phyloP scores from a whole-genome alignment of 1,140 invertebrate genomes.

The Aphaenogaster rudis region DNA sequence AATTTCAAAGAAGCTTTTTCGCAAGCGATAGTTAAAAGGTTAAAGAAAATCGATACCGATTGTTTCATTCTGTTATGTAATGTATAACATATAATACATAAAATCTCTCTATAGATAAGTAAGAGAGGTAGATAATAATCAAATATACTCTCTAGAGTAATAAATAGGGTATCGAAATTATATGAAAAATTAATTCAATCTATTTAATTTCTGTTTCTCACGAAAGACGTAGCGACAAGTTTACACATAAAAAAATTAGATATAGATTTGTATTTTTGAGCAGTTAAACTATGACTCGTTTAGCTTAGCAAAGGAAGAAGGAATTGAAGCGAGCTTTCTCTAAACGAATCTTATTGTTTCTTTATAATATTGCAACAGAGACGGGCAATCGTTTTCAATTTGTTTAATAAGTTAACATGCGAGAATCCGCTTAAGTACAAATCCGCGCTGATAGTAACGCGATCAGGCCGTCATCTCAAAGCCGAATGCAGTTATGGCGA shows the following conservation, averaged over 20 bases:
- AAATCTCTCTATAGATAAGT: background rate
- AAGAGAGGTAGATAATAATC: background rate
- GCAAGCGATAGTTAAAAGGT: background rate
- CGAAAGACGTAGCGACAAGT: background rate
- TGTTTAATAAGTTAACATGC: background rate
- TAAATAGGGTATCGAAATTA: background rate
- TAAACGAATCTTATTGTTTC: background rate
- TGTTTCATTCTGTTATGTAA: background rate
- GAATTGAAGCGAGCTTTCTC: background rate
- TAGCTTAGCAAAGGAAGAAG: background rate
- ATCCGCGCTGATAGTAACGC: slow-evolving; percentile 51
- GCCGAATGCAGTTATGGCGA: slow-evolving; percentile 15
- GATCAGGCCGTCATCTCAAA: slow-evolving; percentile 30
- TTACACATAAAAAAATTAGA: background rate
- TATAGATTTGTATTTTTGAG: background rate
- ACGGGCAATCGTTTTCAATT: slow-evolving; percentile 1
- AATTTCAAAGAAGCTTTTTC: slow-evolving; percentile 12
- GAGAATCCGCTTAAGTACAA: slow-evolving; percentile 28
- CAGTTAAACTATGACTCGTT: background rate
- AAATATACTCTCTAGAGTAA: background rate
- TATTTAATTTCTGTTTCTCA: background rate
- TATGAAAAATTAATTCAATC: background rate
- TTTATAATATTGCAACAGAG: slow-evolving; percentile 8
- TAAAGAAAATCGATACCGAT: background rate
- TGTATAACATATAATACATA: background rate